Evolutionary conservation across 2,113 vertebrate genomes (phyloP).

Genomic region (Tretioscincus oriximinensis): DNA sequence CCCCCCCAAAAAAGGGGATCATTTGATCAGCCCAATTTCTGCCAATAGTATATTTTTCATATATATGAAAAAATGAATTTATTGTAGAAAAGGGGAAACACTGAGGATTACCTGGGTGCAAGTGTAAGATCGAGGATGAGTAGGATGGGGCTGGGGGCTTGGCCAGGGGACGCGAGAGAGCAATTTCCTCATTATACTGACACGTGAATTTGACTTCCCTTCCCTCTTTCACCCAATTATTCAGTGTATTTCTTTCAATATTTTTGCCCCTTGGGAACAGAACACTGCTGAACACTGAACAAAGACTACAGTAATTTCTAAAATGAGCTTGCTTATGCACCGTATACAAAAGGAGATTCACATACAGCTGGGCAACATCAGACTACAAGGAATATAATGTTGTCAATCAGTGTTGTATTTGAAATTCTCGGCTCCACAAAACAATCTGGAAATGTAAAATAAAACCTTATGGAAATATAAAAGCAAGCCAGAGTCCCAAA

Average conservation of each 20-base stretch:
- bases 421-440: slow-evolving; percentile 15
- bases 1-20: no score
- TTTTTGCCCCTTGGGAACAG: slow-evolving; percentile 40
- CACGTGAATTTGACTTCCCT: slow-evolving; percentile 6
- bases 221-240: not conserved
- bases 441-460: slow-evolving; percentile 18
- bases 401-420: slow-evolving; percentile 12
- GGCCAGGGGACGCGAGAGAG: not conserved
- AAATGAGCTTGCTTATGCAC: slow-evolving; percentile 30
- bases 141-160: not conserved
- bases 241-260: not conserved
- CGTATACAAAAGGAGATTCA: slow-evolving; percentile 38
- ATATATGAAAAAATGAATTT: not conserved
- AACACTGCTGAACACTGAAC: slow-evolving; percentile 39
- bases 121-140: not conserved
- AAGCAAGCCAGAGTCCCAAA: not conserved
- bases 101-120: not conserved
- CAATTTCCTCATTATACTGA: slow-evolving; percentile 15
- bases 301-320: slow-evolving; percentile 42
- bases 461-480: not conserved
- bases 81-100: not conserved
- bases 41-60: slow-evolving; percentile 12
- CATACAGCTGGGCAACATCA: not conserved
- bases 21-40: no score
- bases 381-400: slow-evolving; percentile 32